Conservation (phyloP, 1,140 invertebrate genomes). For the Ptiloglossa arizonensis region DNA sequence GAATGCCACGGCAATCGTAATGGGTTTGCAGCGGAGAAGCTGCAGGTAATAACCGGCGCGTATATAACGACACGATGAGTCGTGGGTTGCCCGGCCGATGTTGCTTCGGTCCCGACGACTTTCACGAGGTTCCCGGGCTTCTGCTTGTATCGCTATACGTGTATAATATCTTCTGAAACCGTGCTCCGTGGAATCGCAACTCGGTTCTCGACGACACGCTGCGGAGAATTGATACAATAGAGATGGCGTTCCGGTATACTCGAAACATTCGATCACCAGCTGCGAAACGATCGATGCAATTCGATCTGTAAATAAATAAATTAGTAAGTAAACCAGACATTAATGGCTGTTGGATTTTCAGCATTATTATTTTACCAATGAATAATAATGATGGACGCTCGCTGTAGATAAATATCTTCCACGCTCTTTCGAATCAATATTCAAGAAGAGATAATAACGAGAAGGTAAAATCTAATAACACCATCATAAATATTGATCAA, state of each 20-base stretch:
- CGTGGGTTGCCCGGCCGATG: constrained; percentile 61
- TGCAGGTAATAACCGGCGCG: constrained; percentile 65
- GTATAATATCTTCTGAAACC: constrained; percentile 18
- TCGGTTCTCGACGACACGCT: constrained; percentile 5
- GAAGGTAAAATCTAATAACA: constrained; percentile 34
- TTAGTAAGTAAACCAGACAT: too few relatives aligned
- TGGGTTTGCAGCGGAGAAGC: constrained; percentile 63
- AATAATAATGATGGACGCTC: neutral
- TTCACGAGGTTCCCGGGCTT: constrained; percentile 61
- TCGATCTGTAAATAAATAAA: too few relatives aligned
- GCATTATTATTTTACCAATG: neutral
- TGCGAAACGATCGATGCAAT: too few relatives aligned
- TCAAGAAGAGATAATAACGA: constrained; percentile 31
- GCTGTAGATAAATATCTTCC: neutral
- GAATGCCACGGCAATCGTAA: constrained; percentile 66
- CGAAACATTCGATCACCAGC: too few relatives aligned
- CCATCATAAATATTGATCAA: constrained; percentile 35
- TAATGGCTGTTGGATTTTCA: neutral
- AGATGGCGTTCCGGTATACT: too few relatives aligned
- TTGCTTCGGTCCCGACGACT: constrained; percentile 51
- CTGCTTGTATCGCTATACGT: constrained; percentile 40
- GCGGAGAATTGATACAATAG: neutral
- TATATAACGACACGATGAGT: constrained; percentile 68
- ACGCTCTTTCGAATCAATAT: constrained; percentile 12
- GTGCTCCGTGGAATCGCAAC: constrained; percentile 5